phyloP scores from a whole-genome alignment of 1,140 invertebrate species.

The Drosophila busckii region DNA sequence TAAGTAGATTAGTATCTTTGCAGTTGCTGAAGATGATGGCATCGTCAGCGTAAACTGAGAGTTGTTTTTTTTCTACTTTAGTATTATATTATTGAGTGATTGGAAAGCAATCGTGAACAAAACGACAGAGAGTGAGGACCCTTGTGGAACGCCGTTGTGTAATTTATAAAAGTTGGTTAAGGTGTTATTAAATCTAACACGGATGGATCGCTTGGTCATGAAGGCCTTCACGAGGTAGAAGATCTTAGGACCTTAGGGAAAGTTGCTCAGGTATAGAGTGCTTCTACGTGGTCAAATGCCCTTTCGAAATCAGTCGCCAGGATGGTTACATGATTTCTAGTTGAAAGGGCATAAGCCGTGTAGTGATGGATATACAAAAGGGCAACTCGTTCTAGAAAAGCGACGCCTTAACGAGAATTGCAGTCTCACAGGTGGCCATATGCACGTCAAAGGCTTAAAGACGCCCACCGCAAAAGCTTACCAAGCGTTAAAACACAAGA shows the following conservation, averaged over 20 bases:
- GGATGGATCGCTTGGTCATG: no score
- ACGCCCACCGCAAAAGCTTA: no score
- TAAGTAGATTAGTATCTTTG: constrained; percentile 7
- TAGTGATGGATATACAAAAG: constrained; percentile 23
- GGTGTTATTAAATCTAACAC: constrained; percentile 5
- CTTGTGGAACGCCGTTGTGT: not conserved
- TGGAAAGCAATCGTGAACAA: constrained; percentile 26
- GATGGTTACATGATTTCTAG: constrained; percentile 32
- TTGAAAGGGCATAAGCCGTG: constrained; percentile 16
- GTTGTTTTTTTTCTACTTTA: not conserved
- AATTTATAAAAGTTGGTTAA: constrained; percentile 7
- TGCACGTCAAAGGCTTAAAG: no score
- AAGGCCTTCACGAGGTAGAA: constrained; percentile 8
- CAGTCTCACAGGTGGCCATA: no score
- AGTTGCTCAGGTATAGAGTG: no score
- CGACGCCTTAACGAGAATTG: no score
- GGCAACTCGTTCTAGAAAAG: no score
- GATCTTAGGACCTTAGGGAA: not conserved
- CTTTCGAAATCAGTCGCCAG: constrained; percentile 21
- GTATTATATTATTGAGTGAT: not conserved
- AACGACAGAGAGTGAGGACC: constrained; percentile 15
- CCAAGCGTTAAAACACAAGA: no score
- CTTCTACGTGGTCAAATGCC: no score
- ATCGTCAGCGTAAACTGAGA: constrained; percentile 13
- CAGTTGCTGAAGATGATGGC: constrained; percentile 18